Base-by-base conservation (phyloP, 2,888 invertebrate genomes). In the Entomobrya proxima region DNA sequence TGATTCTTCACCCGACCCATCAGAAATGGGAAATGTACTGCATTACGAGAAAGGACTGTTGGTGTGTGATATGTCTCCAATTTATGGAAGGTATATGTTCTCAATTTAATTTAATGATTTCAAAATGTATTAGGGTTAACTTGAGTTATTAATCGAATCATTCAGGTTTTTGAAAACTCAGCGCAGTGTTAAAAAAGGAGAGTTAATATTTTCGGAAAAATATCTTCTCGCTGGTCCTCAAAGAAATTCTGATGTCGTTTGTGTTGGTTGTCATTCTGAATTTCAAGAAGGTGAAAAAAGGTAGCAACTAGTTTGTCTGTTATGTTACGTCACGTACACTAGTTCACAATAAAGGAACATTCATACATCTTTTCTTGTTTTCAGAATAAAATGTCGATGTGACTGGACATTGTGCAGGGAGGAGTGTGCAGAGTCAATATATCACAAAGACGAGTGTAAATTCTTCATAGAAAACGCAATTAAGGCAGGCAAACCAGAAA, bases 251-350 rank as follows among this genome's bases (percentile, higher is more conserved):
- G 88, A 90, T 21, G 87, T 89, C 9, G 87, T 91, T 24, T 91
- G 91, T 64, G 88, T 91, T 35, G 90, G 91, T 0, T 91, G 91
- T 85, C 91, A 91, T 76, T 72, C 89, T 0, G 87, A 87, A n/a
- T 86, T 88, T 61, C 44, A 88, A 44, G 7, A 92, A 95, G 1
- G 93, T 93, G 72, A 87, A 58, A 82, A 87, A 86, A 86, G 88
- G 89, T 89, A 61, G 52, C 74, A 35, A 30, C 32, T n/a, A 47
- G 47, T 47, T n/a, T n/a, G n/a, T n/a, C n/a, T n/a, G n/a, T n/a
- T n/a, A n/a, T n/a, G n/a, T n/a, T n/a, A n/a, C n/a, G n/a, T n/a
- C n/a, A n/a, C n/a, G n/a, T n/a, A n/a, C n/a, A 61, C 18, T 61
- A 7, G 30, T 7, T 61, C 6, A 18, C 13, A 61, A 7, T 61